Evolutionary conservation across 1,140 invertebrate species (phyloP).

Genomic region (Ips typographus): DNA sequence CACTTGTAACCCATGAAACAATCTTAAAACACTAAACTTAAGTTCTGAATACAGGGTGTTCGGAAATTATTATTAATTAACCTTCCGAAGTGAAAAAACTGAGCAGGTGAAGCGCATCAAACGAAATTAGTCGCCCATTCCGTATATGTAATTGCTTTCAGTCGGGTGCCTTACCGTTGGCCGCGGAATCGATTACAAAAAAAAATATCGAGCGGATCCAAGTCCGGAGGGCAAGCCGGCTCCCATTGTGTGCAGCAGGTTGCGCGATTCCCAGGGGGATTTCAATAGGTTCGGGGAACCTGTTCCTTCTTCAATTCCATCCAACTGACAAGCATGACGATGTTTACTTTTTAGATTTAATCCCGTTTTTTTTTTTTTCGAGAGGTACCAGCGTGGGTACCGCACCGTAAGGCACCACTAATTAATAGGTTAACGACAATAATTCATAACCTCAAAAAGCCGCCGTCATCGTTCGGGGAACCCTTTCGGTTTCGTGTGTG

Average conservation of each 20-base stretch:
- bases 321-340: not conserved
- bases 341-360: not conserved
- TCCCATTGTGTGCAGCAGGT: not conserved
- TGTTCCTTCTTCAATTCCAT: no score
- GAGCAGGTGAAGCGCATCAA: slow-evolving; percentile 6
- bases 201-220: not conserved
- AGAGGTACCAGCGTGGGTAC: no score
- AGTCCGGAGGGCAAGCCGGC: not conserved
- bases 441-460: no score
- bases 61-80: not conserved
- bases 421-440: no score
- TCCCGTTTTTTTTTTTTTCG: not conserved
- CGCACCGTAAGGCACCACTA: no score
- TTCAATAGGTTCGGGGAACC: not conserved
- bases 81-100: not conserved
- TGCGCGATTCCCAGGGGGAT: not conserved
- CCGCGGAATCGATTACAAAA: slow-evolving; percentile 17
- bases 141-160: slow-evolving; percentile 25
- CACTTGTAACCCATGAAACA: no score
- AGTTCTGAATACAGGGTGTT: no score
- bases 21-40: no score
- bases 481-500: no score
- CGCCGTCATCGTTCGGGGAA: no score
- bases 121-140: slow-evolving; percentile 14
- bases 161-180: slow-evolving; percentile 26